Conservation (phyloP, 2,797 vertebrate genomes). For the Eulemur rubriventer region DNA sequence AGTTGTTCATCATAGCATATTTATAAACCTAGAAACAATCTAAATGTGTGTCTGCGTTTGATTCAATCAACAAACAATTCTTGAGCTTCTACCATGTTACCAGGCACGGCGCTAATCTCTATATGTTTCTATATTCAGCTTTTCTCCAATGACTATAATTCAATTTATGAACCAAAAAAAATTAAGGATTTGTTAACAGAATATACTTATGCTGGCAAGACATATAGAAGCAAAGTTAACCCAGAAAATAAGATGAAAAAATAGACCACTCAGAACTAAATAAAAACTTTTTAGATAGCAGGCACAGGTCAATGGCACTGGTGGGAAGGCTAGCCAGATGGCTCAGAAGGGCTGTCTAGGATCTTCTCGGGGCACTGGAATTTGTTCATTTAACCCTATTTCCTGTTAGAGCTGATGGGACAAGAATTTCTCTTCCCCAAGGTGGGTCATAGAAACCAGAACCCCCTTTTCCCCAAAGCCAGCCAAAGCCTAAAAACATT, state of each 20-base stretch:
- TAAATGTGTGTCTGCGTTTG: background rate
- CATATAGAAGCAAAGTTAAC: background rate
- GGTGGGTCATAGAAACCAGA: background rate
- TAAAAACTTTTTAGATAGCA: background rate
- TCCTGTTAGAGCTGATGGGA: background rate
- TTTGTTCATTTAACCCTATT: background rate
- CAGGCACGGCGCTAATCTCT: background rate
- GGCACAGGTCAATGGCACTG: accelerated
- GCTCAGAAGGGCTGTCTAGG: too few relatives aligned
- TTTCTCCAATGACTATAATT: background rate
- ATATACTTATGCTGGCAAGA: background rate
- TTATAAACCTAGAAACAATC: background rate
- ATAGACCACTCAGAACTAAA: background rate
- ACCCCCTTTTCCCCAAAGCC: background rate
- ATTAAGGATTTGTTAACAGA: background rate
- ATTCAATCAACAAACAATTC: background rate
- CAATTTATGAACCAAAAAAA: background rate
- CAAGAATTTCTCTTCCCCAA: background rate
- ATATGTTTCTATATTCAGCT: background rate
- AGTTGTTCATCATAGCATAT: background rate
- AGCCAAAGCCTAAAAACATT: background rate
- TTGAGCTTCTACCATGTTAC: accelerated
- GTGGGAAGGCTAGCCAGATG: too few relatives aligned
- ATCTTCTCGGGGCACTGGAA: background rate
- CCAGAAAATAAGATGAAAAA: background rate